These are phyloP conservation scores for Nebria salina DNA, from an alignment of 2,888 invertebrate species.

Conservation along the genomic window DNA sequence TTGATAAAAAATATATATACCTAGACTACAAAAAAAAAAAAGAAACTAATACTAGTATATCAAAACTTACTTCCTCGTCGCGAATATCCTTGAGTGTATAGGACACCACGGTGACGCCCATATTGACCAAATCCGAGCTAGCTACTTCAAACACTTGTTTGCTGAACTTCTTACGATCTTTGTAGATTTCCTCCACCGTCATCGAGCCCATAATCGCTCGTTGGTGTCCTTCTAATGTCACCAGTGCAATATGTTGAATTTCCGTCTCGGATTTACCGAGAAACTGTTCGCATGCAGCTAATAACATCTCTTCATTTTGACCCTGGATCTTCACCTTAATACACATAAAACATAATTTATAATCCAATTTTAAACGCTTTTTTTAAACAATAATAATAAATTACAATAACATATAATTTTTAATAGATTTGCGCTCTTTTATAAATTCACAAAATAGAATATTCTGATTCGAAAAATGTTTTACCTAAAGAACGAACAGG, in stretches of 20 bases:
- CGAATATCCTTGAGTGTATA: conserved; percentile 94
- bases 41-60: conserved; percentile 21
- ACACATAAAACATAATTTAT: neutral
- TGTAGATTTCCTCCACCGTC: conserved; percentile 97
- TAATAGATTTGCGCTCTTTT: too few relatives aligned
- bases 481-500: too few relatives aligned
- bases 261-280: conserved; percentile 87
- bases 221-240: conserved; percentile 93
- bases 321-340: conserved; percentile 85
- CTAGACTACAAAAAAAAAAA: conserved; percentile 8
- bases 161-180: conserved; percentile 95
- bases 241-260: conserved; percentile 90
- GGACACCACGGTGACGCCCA: conserved; percentile 96
- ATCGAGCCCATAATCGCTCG: conserved; percentile 96
- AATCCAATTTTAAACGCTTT: neutral
- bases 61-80: conserved; percentile 85
- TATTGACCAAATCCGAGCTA: conserved; percentile 93
- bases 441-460: too few relatives aligned
- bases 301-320: conserved; percentile 88
- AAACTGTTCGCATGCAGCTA: conserved; percentile 94
- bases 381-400: neutral
- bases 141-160: conserved; percentile 95
- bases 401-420: too few relatives aligned
- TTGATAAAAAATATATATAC: neutral
- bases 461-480: too few relatives aligned